Evolutionary conservation across 1,140 invertebrate genomes (phyloP), one percentile per base, ranked within the genome.

Genomic region (Episyrphus balteatus): DNA sequence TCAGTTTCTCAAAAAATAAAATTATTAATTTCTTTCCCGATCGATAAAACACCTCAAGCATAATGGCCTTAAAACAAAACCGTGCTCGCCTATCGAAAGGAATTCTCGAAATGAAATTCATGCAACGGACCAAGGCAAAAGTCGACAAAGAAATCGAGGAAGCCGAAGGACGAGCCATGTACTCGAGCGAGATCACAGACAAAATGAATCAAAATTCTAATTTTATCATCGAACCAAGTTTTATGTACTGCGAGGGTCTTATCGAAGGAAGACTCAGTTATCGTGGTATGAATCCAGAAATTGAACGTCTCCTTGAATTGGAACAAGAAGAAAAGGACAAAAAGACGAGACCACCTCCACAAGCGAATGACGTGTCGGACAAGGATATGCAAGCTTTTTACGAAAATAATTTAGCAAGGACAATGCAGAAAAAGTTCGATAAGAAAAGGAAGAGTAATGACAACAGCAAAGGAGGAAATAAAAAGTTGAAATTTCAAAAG

Each of bases 271-370:
- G 90, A 55, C 69, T 90, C 39, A 92, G 89, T 49, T 94, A 81
- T 67, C 80, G 82, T 55, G 90, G 90, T 11, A 89, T 88, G 77
- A 94, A 94, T 72, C 85, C 86, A 34, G 86, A 86, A 69, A 79
- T 93, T 51, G 90, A 94, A 64, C 77, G 76, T 48, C 49, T 86
- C 8, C 80, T 88, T 77, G 80, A 80, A 55, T 54, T 72, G 45
- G 71, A 74, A 36, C 68, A 64, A 19, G 61, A 57, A 8, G 64
- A 69, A 30, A 62, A 72, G 51, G 54, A 66, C 44, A 26, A 26
- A 26, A 52, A 52, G 2, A 55, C 65, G 32, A 44, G 51, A 1
- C 66, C 75, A 30, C 66, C 63, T 21, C 55, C 60, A 32, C 63
- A 66, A 44, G 53, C 54, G 0, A 77, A 73, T 44, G 84, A 87